Evolutionary conservation across 2,888 invertebrate genomes (phyloP).

Genomic region (Macaria liturata): DNA sequence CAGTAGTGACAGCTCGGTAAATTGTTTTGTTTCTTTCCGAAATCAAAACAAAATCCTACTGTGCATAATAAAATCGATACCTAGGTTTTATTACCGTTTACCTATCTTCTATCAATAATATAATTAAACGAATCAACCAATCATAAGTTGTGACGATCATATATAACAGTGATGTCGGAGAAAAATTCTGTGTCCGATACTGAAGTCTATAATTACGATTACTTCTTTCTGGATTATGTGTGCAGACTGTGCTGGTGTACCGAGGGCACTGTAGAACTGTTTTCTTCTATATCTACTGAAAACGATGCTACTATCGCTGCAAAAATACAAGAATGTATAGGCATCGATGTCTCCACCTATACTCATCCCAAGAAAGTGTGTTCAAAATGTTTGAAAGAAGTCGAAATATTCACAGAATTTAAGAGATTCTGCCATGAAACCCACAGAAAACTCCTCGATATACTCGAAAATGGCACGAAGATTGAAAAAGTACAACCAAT

Average conservation of each 20-base stretch:
- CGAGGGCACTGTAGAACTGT: conserved; percentile 48
- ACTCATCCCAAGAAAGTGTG: conserved; percentile 57
- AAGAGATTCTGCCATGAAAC: conserved; percentile 58
- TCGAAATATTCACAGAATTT: conserved; percentile 60
- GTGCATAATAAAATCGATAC: too few species aligned
- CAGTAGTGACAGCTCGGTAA: too few species aligned
- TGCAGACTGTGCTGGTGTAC: conserved; percentile 68
- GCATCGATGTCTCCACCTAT: conserved; percentile 49
- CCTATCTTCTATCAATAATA: too few species aligned
- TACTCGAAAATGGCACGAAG: conserved; percentile 35
- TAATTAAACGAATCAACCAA: too few species aligned
- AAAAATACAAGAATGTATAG: conserved; percentile 58
- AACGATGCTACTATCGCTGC: conserved; percentile 40
- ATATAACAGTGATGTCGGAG: conserved; percentile 35
- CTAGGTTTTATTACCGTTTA: too few species aligned
- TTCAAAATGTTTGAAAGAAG: conserved; percentile 48
- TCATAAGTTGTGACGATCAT: too few species aligned
- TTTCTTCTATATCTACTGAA: conserved; percentile 31
- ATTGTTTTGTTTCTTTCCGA: too few species aligned
- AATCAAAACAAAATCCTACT: too few species aligned
- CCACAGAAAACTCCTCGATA: conserved; percentile 51
- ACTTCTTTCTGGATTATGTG: conserved; percentile 58
- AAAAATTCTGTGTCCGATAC: conserved; percentile 35
- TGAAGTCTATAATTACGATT: conserved; percentile 56
- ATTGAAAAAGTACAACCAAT: conserved; percentile 1